phyloP scores from a whole-genome alignment of 2,888 invertebrate genomes.

The Chymomyza caudatula region DNA sequence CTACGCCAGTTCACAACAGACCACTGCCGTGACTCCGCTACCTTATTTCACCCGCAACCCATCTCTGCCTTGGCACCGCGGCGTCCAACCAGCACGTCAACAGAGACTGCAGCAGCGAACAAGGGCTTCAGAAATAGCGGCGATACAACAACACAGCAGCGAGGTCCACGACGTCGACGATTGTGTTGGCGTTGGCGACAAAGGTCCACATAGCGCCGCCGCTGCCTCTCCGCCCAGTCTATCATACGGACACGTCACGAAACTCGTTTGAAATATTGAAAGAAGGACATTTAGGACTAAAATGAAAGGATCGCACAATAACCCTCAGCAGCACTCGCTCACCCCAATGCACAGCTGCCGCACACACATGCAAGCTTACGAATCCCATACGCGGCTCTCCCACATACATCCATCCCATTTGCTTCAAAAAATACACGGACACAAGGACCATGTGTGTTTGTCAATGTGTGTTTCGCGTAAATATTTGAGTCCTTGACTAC shows the following conservation, averaged over 20 bases:
- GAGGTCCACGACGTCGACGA: conserved; percentile 4
- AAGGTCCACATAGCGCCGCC: conserved; percentile 55
- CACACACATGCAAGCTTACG: conserved; percentile 26
- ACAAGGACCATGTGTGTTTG: conserved; percentile 8
- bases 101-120: conserved; percentile 48
- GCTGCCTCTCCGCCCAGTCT: conserved; percentile 59
- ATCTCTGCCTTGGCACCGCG: conserved; percentile 45
- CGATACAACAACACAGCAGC: neutral
- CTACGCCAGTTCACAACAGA: conserved; percentile 16
- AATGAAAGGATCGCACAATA: conserved; percentile 71
- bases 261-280: conserved; percentile 75
- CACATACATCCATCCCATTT: conserved; percentile 64
- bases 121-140: neutral
- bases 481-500: conserved; percentile 73
- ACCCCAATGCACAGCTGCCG: conserved; percentile 17
- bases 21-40: conserved; percentile 15
- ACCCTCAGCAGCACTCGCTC: conserved; percentile 53
- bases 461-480: conserved; percentile 66
- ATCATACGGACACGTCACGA: conserved; percentile 70
- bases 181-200: conserved; percentile 41
- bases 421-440: conserved; percentile 48
- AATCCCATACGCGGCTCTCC: conserved; percentile 27
- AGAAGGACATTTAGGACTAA: conserved; percentile 73
- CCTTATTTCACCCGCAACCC: conserved; percentile 6
- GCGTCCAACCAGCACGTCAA: conserved; percentile 69